These are phyloP conservation scores for Prunella himalayana DNA, from an alignment of 2,113 vertebrate genomes.

Conservation along the genomic window DNA sequence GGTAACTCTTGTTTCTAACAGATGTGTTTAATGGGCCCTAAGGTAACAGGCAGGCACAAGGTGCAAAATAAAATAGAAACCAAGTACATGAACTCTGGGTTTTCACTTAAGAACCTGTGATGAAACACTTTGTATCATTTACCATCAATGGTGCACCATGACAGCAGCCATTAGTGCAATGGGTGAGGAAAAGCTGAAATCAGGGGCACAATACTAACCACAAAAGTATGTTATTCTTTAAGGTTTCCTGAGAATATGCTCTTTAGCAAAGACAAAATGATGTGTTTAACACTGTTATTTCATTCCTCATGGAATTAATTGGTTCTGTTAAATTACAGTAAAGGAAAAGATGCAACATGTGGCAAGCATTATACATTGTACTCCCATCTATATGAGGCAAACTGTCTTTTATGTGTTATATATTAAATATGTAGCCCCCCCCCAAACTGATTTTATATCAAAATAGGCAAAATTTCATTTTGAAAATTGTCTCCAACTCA, in stretches of 20 bases:
- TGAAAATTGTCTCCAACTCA: not conserved
- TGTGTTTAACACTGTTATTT: not conserved
- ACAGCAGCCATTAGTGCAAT: not conserved
- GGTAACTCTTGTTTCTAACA: not conserved
- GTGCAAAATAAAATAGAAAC: not conserved
- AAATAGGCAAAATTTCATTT: not conserved
- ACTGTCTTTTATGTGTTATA: not conserved
- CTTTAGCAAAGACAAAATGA: not conserved
- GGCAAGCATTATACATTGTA: not conserved
- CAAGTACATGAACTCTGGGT: not conserved
- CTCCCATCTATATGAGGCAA: not conserved
- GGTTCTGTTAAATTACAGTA: not conserved
- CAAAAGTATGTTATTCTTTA: not conserved
- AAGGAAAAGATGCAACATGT: not conserved
- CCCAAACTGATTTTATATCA: not conserved
- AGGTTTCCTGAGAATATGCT: not conserved
- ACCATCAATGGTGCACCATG: too few relatives aligned
- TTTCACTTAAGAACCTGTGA: not conserved
- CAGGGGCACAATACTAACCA: not conserved
- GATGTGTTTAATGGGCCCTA: not conserved
- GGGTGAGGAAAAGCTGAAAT: not conserved
- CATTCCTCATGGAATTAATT: not conserved
- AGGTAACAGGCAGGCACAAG: not conserved
- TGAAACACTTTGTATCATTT: not conserved
- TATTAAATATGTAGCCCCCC: accelerated